Evolutionary conservation across 2,888 invertebrate species (phyloP).

Genomic region (Drosophila suboccidentalis): DNA sequence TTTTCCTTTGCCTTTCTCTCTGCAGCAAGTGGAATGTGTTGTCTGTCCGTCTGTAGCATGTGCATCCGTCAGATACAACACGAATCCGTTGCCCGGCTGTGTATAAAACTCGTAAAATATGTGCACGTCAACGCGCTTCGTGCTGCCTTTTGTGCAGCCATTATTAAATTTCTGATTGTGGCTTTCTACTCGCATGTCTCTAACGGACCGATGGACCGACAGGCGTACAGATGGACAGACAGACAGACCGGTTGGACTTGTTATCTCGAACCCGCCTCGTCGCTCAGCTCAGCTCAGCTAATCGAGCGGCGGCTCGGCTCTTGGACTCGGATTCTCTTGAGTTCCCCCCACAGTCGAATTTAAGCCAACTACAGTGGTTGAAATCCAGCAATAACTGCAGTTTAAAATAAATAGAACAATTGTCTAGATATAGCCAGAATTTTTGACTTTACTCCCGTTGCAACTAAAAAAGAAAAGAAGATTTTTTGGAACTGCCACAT

Average conservation of each 20-base stretch:
- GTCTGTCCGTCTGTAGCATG: slow-evolving; percentile 54
- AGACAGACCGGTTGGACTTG: slow-evolving; percentile 71
- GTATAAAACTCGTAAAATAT: slow-evolving; percentile 82
- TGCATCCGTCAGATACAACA: slow-evolving; percentile 74
- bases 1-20: slow-evolving; percentile 66
- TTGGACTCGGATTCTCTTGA: slow-evolving; percentile 26
- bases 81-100: slow-evolving; percentile 47
- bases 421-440: too few relatives aligned
- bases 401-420: background rate
- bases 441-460: too few relatives aligned
- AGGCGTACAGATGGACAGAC: slow-evolving; percentile 14
- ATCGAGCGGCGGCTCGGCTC: slow-evolving; percentile 46
- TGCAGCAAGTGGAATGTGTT: slow-evolving; percentile 56
- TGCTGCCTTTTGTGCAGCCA: slow-evolving; percentile 80
- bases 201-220: slow-evolving; percentile 17
- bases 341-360: slow-evolving; percentile 8
- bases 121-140: slow-evolving; percentile 81
- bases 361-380: slow-evolving; percentile 53
- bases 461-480: too few relatives aligned
- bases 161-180: slow-evolving; percentile 83
- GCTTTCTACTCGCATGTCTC: slow-evolving; percentile 78
- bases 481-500: too few relatives aligned
- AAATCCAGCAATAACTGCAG: background rate
- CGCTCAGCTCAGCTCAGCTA: slow-evolving; percentile 58
- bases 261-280: slow-evolving; percentile 64